Percentiles rank a stretch among this genome's conserved stretches.
Conservation (phyloP, 2,113 vertebrate genomes). For the Leucopternis melanops region DNA sequence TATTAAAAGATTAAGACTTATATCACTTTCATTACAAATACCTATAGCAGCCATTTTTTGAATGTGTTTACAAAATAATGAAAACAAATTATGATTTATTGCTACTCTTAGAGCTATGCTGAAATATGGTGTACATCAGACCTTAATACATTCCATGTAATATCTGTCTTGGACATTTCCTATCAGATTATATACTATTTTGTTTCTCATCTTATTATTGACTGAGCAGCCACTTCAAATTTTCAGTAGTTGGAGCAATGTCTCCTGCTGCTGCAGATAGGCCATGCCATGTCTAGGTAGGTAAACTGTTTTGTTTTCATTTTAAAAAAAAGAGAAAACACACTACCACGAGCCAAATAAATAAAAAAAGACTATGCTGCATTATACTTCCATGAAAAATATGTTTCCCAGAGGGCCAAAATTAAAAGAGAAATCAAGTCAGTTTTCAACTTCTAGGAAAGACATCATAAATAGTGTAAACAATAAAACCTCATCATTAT, state of each 20-base stretch:
- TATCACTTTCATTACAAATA: not conserved
- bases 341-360: not conserved
- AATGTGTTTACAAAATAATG: not conserved
- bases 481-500: not conserved
- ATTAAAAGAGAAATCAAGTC: not conserved
- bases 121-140: not conserved
- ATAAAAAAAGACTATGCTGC: not conserved
- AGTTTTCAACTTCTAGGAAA: not conserved
- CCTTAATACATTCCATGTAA: not conserved
- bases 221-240: not conserved
- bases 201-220: not conserved
- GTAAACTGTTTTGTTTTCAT: not conserved
- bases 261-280: not conserved
- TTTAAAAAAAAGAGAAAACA: not conserved
- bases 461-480: not conserved
- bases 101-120: not conserved
- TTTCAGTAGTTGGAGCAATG: not conserved
- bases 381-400: not conserved
- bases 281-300: not conserved
- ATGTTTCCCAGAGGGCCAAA: not conserved
- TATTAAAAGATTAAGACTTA: not conserved
- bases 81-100: not conserved
- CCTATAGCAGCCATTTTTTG: not conserved
- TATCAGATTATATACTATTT: not conserved
- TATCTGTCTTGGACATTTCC: not conserved